These are phyloP conservation scores for Stictonetta naevosa DNA, from an alignment of 2,113 vertebrate genomes.

Conservation along the genomic window DNA sequence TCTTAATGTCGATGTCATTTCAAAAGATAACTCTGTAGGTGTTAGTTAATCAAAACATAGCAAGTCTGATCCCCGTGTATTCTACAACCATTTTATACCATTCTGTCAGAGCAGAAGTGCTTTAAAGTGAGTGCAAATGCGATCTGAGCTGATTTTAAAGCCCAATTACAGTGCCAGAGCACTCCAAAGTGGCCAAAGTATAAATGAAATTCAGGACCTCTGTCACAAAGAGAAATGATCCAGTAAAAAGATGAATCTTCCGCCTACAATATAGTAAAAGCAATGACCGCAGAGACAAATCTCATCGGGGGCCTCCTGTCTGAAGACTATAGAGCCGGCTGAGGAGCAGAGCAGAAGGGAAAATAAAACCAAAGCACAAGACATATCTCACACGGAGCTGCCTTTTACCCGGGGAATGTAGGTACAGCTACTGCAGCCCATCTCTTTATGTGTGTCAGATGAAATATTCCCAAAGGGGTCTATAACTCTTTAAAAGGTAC, in stretches of 20 bases:
- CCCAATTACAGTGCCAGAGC: not conserved
- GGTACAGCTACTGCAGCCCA: not conserved
- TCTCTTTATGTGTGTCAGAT: not conserved
- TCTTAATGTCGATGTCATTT: not conserved
- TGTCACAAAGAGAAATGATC: not conserved
- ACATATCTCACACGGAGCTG: rapidly evolving
- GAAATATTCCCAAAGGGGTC: not conserved
- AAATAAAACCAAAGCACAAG: not conserved
- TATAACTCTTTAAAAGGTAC: not conserved
- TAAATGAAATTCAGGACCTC: conserved; percentile 23
- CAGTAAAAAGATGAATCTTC: not conserved
- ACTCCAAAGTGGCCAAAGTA: not conserved
- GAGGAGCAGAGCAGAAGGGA: not conserved
- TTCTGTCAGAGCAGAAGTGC: conserved; percentile 16
- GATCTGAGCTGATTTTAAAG: conserved; percentile 26
- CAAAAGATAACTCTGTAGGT: not conserved
- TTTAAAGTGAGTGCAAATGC: not conserved
- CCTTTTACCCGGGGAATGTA: not conserved
- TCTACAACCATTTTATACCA: not conserved
- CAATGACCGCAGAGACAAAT: not conserved
- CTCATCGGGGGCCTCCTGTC: not conserved
- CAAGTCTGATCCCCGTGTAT: not conserved
- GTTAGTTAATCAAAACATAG: not conserved
- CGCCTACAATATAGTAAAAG: not conserved
- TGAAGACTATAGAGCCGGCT: not conserved